Conservation (phyloP, 2,797 vertebrate genomes). For the Gadopsis marmoratus region DNA sequence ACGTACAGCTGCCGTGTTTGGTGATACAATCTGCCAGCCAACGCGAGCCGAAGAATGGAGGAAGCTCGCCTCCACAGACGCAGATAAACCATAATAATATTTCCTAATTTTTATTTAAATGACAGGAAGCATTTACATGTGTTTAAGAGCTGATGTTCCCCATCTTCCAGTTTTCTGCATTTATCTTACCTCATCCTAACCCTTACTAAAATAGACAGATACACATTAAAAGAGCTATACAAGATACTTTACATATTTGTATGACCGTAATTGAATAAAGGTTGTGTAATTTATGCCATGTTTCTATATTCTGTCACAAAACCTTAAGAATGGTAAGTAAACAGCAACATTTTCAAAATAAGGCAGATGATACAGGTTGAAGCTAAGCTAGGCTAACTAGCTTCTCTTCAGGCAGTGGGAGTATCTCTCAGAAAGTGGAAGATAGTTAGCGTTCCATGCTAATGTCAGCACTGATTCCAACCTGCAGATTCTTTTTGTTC, state of each 20-base stretch:
- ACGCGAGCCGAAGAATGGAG: slow-evolving; percentile 70
- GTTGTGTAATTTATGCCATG: background rate
- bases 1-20: slow-evolving; percentile 81
- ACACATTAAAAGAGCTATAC: background rate
- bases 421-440: no score
- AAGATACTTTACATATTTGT: background rate
- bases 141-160: slow-evolving; percentile 20
- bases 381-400: background rate
- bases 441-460: background rate
- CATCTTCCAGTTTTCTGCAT: slow-evolving; percentile 11
- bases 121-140: slow-evolving; percentile 31
- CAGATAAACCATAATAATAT: slow-evolving; percentile 60
- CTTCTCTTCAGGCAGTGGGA: background rate
- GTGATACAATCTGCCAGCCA: slow-evolving; percentile 85
- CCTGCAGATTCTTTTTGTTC: background rate
- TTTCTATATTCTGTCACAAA: background rate
- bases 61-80: slow-evolving; percentile 53
- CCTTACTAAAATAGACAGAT: slow-evolving; percentile 2
- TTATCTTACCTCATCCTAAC: slow-evolving; percentile 15
- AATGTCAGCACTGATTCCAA: background rate
- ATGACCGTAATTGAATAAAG: background rate
- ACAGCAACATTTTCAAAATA: background rate
- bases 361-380: background rate
- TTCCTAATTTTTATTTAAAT: slow-evolving; percentile 43
- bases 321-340: background rate